Percentiles rank a stretch among this genome's conserved stretches.
These are phyloP conservation scores for Eilema griseolum DNA, from an alignment of 2,888 invertebrate species.

Conservation along the genomic window DNA sequence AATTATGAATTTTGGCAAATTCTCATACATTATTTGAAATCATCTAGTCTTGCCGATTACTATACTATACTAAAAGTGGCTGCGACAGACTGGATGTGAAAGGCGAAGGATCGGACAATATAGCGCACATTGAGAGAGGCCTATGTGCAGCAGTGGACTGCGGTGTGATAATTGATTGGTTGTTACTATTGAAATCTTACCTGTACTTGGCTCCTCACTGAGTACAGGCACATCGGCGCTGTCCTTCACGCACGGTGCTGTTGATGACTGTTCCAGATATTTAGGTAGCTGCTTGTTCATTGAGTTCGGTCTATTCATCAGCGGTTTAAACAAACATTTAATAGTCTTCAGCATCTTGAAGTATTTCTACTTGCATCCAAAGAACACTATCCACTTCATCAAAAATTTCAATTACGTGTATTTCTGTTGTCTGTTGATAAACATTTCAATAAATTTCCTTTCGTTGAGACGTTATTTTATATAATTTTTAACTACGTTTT, in stretches of 20 bases:
- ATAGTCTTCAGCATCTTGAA: slow-evolving; percentile 1
- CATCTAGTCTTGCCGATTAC: no score
- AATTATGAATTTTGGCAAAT: no score
- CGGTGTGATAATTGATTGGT: no score
- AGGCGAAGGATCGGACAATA: no score
- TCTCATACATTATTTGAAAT: no score
- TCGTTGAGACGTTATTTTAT: neutral
- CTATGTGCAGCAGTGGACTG: no score
- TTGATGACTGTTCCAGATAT: neutral
- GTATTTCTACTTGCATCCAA: neutral
- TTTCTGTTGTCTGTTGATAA: neutral
- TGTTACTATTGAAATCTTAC: neutral
- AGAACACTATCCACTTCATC: neutral
- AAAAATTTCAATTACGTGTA: neutral
- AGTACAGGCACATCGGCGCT: neutral
- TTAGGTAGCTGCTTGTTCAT: neutral
- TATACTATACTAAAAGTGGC: no score
- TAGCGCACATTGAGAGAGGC: no score
- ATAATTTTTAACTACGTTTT: neutral
- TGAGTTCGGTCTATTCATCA: neutral
- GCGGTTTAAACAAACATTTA: neutral
- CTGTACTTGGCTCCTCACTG: neutral
- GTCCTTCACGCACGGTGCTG: neutral
- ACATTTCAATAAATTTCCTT: neutral
- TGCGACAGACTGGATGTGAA: no score